These are phyloP conservation scores for Acanthornis magna DNA, from an alignment of 2,797 vertebrate genomes.

Conservation along the genomic window DNA sequence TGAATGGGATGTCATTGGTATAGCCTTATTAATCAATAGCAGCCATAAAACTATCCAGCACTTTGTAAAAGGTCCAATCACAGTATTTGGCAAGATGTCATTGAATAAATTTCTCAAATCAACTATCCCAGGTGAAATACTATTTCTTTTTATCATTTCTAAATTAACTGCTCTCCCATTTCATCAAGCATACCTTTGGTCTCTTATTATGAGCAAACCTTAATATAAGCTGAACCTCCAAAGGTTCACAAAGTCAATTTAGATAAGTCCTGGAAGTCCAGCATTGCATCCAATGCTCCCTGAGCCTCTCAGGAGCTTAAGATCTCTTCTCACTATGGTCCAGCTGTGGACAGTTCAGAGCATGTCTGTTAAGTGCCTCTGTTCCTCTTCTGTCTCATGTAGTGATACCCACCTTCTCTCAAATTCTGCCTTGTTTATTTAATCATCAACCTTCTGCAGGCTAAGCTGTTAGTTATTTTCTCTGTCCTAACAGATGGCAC, in stretches of 20 bases:
- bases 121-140: conserved; percentile 17
- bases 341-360: background rate
- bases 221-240: background rate
- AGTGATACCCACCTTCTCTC: background rate
- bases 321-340: background rate
- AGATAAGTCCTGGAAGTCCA: background rate
- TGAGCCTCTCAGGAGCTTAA: background rate
- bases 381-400: background rate
- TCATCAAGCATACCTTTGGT: conserved; percentile 30
- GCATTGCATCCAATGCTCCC: background rate
- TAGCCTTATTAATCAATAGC: conserved; percentile 36
- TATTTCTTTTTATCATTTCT: conserved; percentile 44
- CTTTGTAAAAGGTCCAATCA: conserved; percentile 31
- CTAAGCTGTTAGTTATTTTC: background rate
- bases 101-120: conserved; percentile 44
- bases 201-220: conserved; percentile 6
- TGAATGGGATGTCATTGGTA: conserved; percentile 29
- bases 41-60: conserved; percentile 40
- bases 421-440: background rate
- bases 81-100: conserved; percentile 49
- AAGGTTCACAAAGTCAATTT: conserved; percentile 28
- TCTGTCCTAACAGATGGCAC: background rate
- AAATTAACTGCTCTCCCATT: conserved; percentile 52
- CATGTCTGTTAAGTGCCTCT: background rate
- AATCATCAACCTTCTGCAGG: background rate